Base-by-base conservation (phyloP, 2,797 vertebrate species). In the Malacoctenus gilli region DNA sequence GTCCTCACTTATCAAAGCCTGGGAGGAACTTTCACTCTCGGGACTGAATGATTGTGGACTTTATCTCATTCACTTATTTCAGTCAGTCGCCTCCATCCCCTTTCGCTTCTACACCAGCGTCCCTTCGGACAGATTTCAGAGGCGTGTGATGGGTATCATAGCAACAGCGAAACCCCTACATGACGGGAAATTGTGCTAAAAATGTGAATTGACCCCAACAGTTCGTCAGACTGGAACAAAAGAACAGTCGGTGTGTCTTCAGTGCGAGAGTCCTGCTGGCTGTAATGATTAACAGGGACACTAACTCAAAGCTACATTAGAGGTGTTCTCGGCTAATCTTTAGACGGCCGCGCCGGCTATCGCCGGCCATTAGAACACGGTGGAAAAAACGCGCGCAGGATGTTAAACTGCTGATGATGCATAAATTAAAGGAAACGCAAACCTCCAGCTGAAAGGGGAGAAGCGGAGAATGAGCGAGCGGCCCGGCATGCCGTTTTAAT, bases 221-320 rank as follows among this genome's bases (percentile, higher is more conserved):
- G 31, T 7, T 28, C n/a, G n/a, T n/a, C 7, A 36, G 40, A 60
- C 53, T 65, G 6, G 4, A 14, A 1, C 14, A 18, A 49, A 52
- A 71, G 50, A 22, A 28, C 5, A 3, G 25, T 9, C 25, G 9
- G 25, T 4, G 9, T 5, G 1, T 28, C 8, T 23, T 23, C 8
- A 6, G 25, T 5, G 25, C 5, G 4, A 9, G 51, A 52, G 32
- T 12, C 16, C 11, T 14, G 12, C 1, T 25, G 9, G 12, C 14
- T 35, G 15, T 61, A 79, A 83, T 82, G 47, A 83, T 86, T 83
- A 77, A 66, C 62, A 19, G 21, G 37, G 23, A 55, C 23, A 59
- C 14, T 48, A 57, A 50, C 7, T 49, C 3, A 35, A 34, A 59
- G 32, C 15, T 7, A 8, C 40, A 40, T 59, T 66, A 64, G 8